Evolutionary conservation across 2,113 vertebrate genomes (phyloP).

Genomic region (Zosterops japonicus): DNA sequence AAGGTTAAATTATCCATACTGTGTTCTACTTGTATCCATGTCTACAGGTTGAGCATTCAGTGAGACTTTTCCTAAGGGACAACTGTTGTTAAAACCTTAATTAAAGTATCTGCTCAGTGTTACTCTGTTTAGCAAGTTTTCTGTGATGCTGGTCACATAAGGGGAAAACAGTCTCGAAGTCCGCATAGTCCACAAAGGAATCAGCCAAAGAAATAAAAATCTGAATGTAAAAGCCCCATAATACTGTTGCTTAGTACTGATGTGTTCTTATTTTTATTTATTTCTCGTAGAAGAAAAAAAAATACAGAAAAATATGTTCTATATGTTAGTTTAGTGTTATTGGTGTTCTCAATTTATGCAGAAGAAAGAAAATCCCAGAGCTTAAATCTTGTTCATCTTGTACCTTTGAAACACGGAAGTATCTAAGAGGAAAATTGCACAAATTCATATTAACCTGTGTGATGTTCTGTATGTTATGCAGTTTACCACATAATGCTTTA

Average conservation of each 20-base stretch:
- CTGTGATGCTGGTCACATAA: neutral
- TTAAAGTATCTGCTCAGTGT: neutral
- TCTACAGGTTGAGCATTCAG: neutral
- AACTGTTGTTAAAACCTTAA: neutral
- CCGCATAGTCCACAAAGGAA: neutral
- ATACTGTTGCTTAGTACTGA: neutral
- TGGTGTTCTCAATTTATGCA: neutral
- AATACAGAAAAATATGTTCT: neutral
- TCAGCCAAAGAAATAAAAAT: neutral
- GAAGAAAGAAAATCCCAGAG: neutral
- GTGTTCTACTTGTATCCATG: neutral
- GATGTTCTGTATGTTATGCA: neutral
- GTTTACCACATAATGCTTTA: neutral
- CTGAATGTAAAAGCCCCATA: neutral
- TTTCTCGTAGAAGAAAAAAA: neutral
- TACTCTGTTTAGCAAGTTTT: neutral
- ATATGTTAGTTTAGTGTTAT: neutral
- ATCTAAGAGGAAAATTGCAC: neutral
- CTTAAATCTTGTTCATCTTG: neutral
- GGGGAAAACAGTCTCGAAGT: neutral
- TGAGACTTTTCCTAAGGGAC: rapidly evolving
- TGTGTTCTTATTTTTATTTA: neutral
- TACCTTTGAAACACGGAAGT: neutral
- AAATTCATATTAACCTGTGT: neutral
- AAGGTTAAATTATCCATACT: neutral